phyloP scores from a whole-genome alignment of 2,797 vertebrate genomes.

The Rhadinocentrus ornatus region DNA sequence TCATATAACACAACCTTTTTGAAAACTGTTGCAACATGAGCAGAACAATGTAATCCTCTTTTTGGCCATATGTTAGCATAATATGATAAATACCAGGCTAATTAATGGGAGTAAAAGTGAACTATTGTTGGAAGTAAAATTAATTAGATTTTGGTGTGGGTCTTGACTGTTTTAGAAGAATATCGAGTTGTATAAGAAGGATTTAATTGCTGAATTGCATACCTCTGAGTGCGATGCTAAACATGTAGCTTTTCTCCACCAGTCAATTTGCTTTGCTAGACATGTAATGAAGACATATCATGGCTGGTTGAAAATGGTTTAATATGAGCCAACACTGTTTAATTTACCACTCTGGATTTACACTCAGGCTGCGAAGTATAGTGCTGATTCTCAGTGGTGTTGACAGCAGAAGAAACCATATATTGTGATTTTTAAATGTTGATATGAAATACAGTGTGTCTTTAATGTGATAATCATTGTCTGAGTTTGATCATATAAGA shows the following conservation, averaged over 20 bases:
- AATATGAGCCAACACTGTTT: neutral
- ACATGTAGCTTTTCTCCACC: neutral
- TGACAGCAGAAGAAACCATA: neutral
- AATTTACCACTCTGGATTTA: neutral
- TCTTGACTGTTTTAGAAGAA: neutral
- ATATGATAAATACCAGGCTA: neutral
- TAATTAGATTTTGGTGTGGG: neutral
- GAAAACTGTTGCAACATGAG: neutral
- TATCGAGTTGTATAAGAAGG: neutral
- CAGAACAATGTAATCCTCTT: neutral
- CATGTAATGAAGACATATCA: neutral
- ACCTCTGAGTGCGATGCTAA: neutral
- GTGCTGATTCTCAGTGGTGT: slow-evolving; percentile 1
- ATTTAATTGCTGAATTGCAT: no score
- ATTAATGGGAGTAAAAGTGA: neutral
- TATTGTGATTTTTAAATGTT: neutral
- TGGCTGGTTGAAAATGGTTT: neutral
- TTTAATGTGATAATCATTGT: neutral
- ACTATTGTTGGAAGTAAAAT: no score
- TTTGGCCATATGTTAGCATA: neutral
- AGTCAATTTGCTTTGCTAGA: neutral
- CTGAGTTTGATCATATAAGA: no score
- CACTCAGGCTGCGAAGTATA: neutral
- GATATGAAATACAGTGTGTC: neutral
- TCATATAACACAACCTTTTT: neutral